Base-by-base conservation (phyloP, 2,888 invertebrate species). In the Hemicrepidius hirtus region DNA sequence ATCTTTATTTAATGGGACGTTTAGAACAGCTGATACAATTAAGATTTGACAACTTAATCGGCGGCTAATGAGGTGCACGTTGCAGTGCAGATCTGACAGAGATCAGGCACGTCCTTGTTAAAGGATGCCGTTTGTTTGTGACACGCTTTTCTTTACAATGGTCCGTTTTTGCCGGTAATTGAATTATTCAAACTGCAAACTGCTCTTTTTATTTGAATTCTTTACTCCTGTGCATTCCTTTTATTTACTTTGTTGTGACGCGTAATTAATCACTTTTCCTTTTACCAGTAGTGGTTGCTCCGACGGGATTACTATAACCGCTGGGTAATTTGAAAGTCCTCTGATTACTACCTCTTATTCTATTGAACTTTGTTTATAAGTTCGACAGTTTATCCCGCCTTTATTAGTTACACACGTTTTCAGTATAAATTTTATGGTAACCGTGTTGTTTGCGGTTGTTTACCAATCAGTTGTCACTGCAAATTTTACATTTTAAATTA, bases 21-120 rank as follows among this genome's bases (percentile, higher is more conserved):
- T 76, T 76, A 73, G 72, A 74, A 75, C 76, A 74, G 79, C 74
- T 79, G 75, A 76, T 76, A 76, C 77, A 77, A 76, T 78, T 78
- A 78, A 78, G 76, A 77, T 77, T 77, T 78, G 79, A 78, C 79
- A 74, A 73, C 75, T 78, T 78, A 78, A 79, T 79, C 77, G 77
- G 74, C 68, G 66, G 74, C 74, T 77, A 77, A 74, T 72, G 73
- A 73, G 75, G 74, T 75, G 71, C 74, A 71, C 68, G 75, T 46
- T 66, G 73, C 66, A 68, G 37, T 68, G 59, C 46, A 71, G 63
- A 74, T 71, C 62, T 59, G 66, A 68, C 74, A 68, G 59, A 68
- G 71, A 74, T 74, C 76, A 53, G 72, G 65, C 63, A 60, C 69
- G 71, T 72, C 69, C 71, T 71, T 74, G 64, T 71, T 71, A 68